Conservation (phyloP, 2,888 invertebrate genomes). For the Parascotia fuliginaria region DNA sequence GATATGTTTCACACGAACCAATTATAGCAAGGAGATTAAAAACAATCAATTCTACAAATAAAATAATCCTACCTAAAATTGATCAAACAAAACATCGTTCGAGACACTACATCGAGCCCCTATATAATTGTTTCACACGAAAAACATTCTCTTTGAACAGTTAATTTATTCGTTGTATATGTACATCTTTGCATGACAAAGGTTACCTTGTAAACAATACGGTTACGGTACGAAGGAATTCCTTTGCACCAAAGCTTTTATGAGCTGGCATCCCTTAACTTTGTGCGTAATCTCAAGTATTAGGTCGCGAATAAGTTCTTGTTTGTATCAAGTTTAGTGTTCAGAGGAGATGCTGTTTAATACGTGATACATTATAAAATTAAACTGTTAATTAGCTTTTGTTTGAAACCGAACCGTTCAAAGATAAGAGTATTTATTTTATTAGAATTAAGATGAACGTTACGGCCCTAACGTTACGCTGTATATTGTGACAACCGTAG, state of each 20-base stretch:
- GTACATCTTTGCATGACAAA: constrained; percentile 58
- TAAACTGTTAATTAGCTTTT: no score
- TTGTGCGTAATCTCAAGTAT: constrained; percentile 46
- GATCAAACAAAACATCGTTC: constrained; percentile 13
- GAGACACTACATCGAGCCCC: constrained; percentile 9
- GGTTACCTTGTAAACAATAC: constrained; percentile 53
- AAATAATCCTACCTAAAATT: constrained; percentile 2
- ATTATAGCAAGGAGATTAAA: not conserved
- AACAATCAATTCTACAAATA: not conserved
- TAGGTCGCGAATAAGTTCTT: constrained; percentile 36
- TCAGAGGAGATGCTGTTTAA: constrained; percentile 6
- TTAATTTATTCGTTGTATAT: constrained; percentile 56
- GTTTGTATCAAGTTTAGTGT: constrained; percentile 23
- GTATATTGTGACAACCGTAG: no score
- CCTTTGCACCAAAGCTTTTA: constrained; percentile 48
- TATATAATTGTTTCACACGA: constrained; percentile 29
- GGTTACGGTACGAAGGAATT: constrained; percentile 49
- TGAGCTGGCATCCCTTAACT: constrained; percentile 40
- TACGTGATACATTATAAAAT: constrained; percentile 6
- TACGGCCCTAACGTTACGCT: no score
- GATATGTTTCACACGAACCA: no score
- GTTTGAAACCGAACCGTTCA: no score
- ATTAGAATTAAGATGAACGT: no score
- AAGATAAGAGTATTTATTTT: no score
- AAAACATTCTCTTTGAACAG: constrained; percentile 39